Conservation (phyloP, 2,113 vertebrate species). For the Copsychus sechellarum region DNA sequence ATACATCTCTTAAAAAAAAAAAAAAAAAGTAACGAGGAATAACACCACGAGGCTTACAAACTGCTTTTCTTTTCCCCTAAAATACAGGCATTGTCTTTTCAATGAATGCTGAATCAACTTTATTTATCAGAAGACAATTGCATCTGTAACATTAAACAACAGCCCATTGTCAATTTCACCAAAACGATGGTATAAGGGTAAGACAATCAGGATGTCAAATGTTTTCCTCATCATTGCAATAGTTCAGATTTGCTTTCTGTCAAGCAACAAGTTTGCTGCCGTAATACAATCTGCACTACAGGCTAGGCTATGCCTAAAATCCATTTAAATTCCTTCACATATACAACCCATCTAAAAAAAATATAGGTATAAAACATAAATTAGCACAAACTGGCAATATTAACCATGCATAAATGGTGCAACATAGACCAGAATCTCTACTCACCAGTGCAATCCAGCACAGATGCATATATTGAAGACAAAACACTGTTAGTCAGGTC, state of each 20-base stretch:
- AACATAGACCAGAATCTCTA: background rate
- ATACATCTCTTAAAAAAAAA: background rate
- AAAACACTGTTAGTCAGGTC: background rate
- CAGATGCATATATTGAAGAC: background rate
- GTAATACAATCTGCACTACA: background rate
- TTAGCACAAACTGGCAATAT: background rate
- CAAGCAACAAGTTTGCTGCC: background rate
- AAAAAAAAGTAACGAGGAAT: background rate
- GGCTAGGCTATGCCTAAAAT: background rate
- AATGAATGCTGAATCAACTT: slow-evolving; percentile 46
- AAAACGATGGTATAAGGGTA: background rate
- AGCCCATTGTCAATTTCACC: background rate
- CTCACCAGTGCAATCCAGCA: background rate
- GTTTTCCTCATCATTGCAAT: background rate
- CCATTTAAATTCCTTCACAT: background rate
- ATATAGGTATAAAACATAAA: background rate
- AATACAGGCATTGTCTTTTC: slow-evolving; percentile 14
- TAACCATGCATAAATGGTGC: background rate
- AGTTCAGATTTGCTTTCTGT: background rate
- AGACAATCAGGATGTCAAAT: background rate
- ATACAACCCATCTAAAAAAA: background rate
- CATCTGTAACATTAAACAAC: slow-evolving; percentile 6
- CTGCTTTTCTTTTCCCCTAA: background rate
- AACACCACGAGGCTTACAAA: background rate
- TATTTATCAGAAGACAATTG: slow-evolving; percentile 15